These are phyloP conservation scores for Myopa tessellatipennis DNA, from an alignment of 2,888 invertebrate species.

Conservation along the genomic window DNA sequence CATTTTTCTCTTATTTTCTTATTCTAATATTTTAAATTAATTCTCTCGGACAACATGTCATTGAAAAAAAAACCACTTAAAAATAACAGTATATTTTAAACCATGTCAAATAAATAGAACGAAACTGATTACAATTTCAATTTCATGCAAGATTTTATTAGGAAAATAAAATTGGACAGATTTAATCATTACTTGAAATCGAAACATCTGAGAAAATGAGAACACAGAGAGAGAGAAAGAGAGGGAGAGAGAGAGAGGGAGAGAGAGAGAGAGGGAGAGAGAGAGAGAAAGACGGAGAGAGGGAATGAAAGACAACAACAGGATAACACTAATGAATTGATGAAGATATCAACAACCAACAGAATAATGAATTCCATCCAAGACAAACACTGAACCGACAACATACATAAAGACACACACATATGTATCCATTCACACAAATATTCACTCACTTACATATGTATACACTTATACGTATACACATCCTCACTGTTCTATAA, in stretches of 20 bases:
- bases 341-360: constrained; percentile 12
- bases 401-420: too few relatives aligned
- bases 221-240: not conserved
- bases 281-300: not conserved
- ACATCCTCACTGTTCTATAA: too few relatives aligned
- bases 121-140: constrained; percentile 22
- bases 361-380: constrained; percentile 12
- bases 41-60: too few relatives aligned
- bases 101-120: not conserved
- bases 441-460: too few relatives aligned
- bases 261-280: not conserved
- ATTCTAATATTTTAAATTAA: too few relatives aligned
- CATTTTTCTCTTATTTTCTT: too few relatives aligned
- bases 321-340: constrained; percentile 30
- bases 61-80: too few relatives aligned
- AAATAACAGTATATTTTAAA: not conserved
- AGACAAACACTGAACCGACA: not conserved
- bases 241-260: not conserved
- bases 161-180: constrained; percentile 2
- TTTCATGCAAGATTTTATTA: constrained; percentile 4
- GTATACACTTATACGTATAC: too few relatives aligned
- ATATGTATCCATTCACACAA: too few relatives aligned
- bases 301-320: not conserved
- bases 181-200: not conserved
- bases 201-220: too few relatives aligned